Base-by-base conservation (phyloP, 1,140 invertebrate species). In the Papilio aristodemus region DNA sequence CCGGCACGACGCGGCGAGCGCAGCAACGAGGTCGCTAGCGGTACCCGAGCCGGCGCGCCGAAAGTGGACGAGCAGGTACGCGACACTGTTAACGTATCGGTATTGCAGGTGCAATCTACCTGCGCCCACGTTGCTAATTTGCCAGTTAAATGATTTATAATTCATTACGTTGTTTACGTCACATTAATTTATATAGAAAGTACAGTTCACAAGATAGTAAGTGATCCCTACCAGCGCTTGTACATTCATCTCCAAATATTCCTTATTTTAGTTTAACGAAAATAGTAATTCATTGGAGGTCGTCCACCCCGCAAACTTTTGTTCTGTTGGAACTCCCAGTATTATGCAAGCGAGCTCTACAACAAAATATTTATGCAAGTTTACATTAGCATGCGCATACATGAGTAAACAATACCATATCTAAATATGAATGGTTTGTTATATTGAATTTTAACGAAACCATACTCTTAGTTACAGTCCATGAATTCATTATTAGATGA, bases 11-110 rank as follows among this genome's bases (percentile, higher is more conserved):
- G 87, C 71, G 75, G 79, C 78, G 43, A 14, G 76, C 84, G 84
- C 72, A 70, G 69, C 88, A 91, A 78, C 84, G 89, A 90, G 89
- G 89, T 90, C 89, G 85, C 77, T 90, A 91, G 89, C 89, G 89
- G 89, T 91, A 91, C 85, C 81, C 78, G 76, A 75, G 80, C 79
- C 83, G 79, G 78, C 77, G 79, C 84, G 85, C 87, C 87, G 84
- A 90, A 90, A 91, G 85, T 85, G 86, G 89, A 91, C 77, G 89
- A 90, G 81, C 87, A 91, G 89, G 89, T 91, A 89, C 78, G 86
- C 80, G 83, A 86, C 85, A 79, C 85, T 85, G 76, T 87, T 86
- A 87, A 86, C 86, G 84, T 85, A 88, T 85, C 79, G 83, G 87
- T 86, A 86, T 82, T 64, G 38, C 62, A 64, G 38, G 76, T 84